These are phyloP conservation scores for Denticeps clupeoides DNA, from an alignment of 2,797 vertebrate genomes.

Conservation along the genomic window DNA sequence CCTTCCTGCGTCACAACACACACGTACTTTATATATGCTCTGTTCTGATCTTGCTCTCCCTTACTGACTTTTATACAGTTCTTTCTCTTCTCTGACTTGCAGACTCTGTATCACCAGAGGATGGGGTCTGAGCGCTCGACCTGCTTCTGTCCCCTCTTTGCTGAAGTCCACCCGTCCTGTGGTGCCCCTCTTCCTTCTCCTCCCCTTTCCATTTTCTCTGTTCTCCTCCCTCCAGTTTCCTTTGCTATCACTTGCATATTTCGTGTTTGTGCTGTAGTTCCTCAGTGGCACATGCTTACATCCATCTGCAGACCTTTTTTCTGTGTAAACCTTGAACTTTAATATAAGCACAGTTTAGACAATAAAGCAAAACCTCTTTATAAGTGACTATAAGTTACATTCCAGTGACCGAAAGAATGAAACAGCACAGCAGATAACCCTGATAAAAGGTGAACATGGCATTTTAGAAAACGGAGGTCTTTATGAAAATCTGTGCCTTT, in stretches of 20 bases:
- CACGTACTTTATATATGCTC: no score
- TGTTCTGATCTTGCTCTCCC: background rate
- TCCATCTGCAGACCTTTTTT: background rate
- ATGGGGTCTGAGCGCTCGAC: conserved; percentile 13
- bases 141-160: conserved; percentile 9
- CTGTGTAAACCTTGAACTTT: no score
- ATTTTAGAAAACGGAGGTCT: no score
- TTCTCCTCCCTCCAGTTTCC: background rate
- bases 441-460: no score
- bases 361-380: no score
- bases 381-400: no score
- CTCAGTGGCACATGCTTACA: background rate
- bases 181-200: conserved; percentile 5
- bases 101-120: conserved; percentile 13
- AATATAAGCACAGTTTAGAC: no score
- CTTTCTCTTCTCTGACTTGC: conserved; percentile 13
- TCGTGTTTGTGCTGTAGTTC: background rate
- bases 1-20: no score
- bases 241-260: background rate
- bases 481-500: no score
- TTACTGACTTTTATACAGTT: conserved; percentile 12
- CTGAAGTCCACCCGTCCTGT: conserved; percentile 14
- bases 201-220: background rate
- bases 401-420: no score
- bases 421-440: no score